Evolutionary conservation across 1,140 invertebrate genomes (phyloP), one percentile per base, ranked within the genome.

Genomic region (Luehdorfia chinensis): DNA sequence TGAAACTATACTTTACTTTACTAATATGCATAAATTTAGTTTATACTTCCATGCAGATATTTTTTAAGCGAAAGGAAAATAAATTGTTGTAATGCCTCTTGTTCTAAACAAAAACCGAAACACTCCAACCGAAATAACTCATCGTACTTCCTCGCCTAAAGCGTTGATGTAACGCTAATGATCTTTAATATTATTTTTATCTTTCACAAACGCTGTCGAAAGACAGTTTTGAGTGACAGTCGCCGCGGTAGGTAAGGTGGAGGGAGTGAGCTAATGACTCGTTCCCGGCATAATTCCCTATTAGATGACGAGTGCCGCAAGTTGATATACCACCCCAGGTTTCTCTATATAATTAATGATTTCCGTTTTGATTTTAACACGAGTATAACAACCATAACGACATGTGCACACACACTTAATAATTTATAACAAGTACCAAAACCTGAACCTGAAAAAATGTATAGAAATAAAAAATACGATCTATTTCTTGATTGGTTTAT

Each of bases 231-330:
- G 73, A 75, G 66, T 76, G 77, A 81, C 71, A 65, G 51, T 57
- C 77, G 45, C 52, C 55, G 77, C 67, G 67, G 77, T 81, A 81
- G 77, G 77, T 81, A 78, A 67, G 59, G 66, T 62, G 56, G 61
- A 60, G 57, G 50, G 54, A 51, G 47, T 50, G 43, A 32, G 48
- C 55, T 77, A 76, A 81, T 75, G 73, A 72, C 55, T 56, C 50
- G 59, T 73, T 69, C 58, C 50, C 33, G 18, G 9, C 33, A 36
- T 16, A 16, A 47, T 37, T 15, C 31, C 30, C 11, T n/a, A n/a
- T n/a, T n/a, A n/a, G n/a, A n/a, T n/a, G 6, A 43, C 43, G 37
- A 33, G 39, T 47, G 44, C 18, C 27, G 16, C 23, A 51, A 37
- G 32, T 15, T 32, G 48, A 30, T 41, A 30, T 28, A 50, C 43